Evolutionary conservation across 2,888 invertebrate species (phyloP), one percentile per base, ranked within the genome.

Genomic region (Drosophila borborema): DNA sequence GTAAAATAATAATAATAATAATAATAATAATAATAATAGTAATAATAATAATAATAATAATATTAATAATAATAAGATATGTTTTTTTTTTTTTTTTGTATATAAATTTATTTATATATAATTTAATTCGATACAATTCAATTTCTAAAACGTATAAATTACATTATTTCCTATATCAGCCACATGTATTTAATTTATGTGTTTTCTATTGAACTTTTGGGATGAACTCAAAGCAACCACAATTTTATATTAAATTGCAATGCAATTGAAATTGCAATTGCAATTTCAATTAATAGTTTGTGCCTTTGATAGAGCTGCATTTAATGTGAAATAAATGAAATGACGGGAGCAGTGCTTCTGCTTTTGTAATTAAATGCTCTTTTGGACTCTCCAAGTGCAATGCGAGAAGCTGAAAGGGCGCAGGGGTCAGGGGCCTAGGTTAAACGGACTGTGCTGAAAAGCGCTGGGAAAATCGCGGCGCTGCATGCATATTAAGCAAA

Each of bases 371-470:
- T 72, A 61, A 71, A 60, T 28, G 8, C 54, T 9, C 51, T n/a
- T n/a, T 61, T 53, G 14, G 14, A n/a, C 31, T 12, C 23, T 34
- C 20, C 59, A 58, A 62, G 34, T 62, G 74, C 46, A 60, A 45
- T 18, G n/a, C 20, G 14, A 48, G 58, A 16, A 2, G 3, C 2
- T 0, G 16, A 0, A 7, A 7, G n/a, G 41, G 18, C 16, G 2
- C 20, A 12, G 23, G 9, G 23, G 16, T 16, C 10, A 28, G 41
- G 31, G n/a, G 43, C 28, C 31, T 41, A 58, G 58, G 51, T 65
- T 81, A 79, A 79, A 77, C 67, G 77, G 45, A 49, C 45, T 31
- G 59, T 69, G 56, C 38, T 76, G 58, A 53, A 72, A 65, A 65
- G 77, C 49, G n/a, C 49, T 41, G 59, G 53, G 41, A 60, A 71